A percentile compares a stretch with the other conserved stretches of the same genome.
These are phyloP conservation scores for Lepidothrix coronata DNA, from an alignment of 2,113 vertebrate genomes.

Conservation along the genomic window DNA sequence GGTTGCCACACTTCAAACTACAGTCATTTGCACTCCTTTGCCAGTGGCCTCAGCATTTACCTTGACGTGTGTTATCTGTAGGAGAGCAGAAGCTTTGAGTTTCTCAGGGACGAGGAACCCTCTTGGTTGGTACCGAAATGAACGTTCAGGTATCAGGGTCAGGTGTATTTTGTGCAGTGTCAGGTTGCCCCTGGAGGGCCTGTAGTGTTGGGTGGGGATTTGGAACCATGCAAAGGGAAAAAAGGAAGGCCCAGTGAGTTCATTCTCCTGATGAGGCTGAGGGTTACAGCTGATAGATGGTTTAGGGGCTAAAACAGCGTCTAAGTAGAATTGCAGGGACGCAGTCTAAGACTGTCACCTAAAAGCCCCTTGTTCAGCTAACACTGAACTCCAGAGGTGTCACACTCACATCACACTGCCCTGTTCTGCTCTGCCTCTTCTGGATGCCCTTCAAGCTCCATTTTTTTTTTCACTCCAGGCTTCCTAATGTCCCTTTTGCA, in stretches of 20 bases:
- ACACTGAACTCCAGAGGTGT: neutral
- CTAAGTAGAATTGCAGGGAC: neutral
- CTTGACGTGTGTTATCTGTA: neutral
- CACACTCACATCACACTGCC: rapidly evolving
- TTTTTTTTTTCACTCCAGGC: neutral
- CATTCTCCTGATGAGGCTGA: neutral
- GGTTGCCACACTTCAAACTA: neutral
- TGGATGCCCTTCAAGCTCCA: neutral
- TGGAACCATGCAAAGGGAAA: neutral
- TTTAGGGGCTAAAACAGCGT: neutral
- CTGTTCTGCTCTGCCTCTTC: neutral
- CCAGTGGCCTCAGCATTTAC: neutral
- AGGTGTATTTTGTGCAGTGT: neutral
- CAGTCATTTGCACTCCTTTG: slow-evolving; percentile 3
- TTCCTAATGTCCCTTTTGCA: neutral
- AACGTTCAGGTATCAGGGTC: neutral
- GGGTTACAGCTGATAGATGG: neutral
- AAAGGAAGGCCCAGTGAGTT: slow-evolving; percentile 1
- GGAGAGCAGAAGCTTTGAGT: neutral
- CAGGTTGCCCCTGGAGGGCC: neutral
- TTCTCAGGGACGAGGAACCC: neutral
- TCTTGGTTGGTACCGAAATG: neutral
- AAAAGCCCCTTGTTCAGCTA: neutral
- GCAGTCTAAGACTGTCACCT: neutral
- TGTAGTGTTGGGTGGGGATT: neutral